Base-by-base conservation (phyloP, 2,113 vertebrate genomes). In the Hassar affinis region DNA sequence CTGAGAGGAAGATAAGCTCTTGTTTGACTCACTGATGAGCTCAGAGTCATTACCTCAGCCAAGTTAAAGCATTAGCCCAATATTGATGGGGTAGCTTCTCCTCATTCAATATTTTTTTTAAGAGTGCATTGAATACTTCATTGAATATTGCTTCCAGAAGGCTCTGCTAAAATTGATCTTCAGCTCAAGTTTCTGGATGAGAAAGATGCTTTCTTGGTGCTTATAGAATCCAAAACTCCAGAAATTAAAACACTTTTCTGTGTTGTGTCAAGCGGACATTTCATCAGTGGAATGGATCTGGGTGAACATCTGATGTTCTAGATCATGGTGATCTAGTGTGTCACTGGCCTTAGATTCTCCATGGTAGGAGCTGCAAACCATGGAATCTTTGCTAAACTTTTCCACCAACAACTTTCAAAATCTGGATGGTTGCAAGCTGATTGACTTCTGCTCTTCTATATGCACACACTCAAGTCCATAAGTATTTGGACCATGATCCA, bases 1-100 rank as follows among this genome's bases (percentile, higher is more conserved):
- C 45, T 69, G 25, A 33, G n/a, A 61, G 7, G 18, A 33, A 20
- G 11, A n/a, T 10, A n/a, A 6, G n/a, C 72, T 52, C 72, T 69
- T n/a, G 35, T 45, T 30, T 11, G n/a, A 56, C 49, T 79, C 61
- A 68, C 59, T 38, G 27, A 79, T 83, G 57, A 77, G 77, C 68
- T 82, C 68, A 15, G 42, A 77, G 45, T 83, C 80, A 80, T 88
- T 84, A 85, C 75, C 71, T 80, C 30, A 78, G 80, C 68, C 20
- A 69, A 35, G 81, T 47, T n/a, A 12, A 30, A 14, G 27, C 78
- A 75, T 86, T 79, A 80, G 33, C 62, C 35, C n/a, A 57, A 54
- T 78, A 68, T 79, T 72, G 42, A 86, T 84, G 30, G 59, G 42
- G 45, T 35, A 75, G 69, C 68, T 80, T 80, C 76, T 82, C 52